phyloP scores from a whole-genome alignment of 1,140 invertebrate genomes.

The Drosophila rhopaloa region DNA sequence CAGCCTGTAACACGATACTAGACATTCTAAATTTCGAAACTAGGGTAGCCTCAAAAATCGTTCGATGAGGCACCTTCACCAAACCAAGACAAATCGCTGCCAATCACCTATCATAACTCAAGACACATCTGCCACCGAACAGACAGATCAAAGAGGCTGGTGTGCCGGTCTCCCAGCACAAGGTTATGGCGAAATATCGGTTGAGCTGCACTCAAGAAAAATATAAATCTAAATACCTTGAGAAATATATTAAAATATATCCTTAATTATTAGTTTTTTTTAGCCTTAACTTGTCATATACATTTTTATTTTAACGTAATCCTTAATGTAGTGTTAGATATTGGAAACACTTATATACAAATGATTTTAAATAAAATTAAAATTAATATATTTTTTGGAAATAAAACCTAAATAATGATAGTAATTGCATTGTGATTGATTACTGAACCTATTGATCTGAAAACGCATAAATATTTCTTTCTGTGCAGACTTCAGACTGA shows the following conservation, averaged over 20 bases:
- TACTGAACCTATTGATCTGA: not conserved
- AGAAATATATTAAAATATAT: no score
- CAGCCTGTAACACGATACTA: conserved; percentile 9
- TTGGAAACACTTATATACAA: no score
- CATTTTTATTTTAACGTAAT: no score
- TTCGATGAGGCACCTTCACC: conserved; percentile 37
- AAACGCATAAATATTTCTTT: not conserved
- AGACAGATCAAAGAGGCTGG: conserved; percentile 29
- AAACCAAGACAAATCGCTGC: conserved; percentile 52
- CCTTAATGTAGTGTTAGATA: no score
- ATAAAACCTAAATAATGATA: no score
- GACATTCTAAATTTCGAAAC: conserved; percentile 55
- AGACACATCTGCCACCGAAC: conserved; percentile 60
- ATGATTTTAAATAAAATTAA: no score
- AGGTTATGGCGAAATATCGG: conserved; percentile 28
- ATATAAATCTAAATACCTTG: not conserved
- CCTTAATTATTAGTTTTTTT: no score
- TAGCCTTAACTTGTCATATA: no score
- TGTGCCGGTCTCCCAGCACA: conserved; percentile 27
- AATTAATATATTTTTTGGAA: no score
- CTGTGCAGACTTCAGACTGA: conserved; percentile 37
- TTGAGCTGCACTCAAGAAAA: conserved; percentile 14
- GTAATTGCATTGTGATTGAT: no score
- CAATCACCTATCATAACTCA: conserved; percentile 72
- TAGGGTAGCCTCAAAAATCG: conserved; percentile 12